phyloP scores from a whole-genome alignment of 2,113 vertebrate genomes.

The Haplochromis vanheusdeni region DNA sequence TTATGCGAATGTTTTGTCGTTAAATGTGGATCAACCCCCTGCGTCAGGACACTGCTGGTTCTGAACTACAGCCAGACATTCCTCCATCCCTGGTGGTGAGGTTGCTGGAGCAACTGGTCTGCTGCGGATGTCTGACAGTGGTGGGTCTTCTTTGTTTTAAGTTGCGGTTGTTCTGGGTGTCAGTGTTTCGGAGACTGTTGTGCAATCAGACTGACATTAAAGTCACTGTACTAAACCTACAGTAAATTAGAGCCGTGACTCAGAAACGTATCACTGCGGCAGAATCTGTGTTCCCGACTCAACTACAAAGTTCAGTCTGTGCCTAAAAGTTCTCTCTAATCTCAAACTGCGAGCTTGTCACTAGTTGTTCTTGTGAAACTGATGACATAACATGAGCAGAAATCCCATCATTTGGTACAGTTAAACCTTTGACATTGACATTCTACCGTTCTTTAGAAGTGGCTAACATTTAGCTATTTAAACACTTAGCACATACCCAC shows the following conservation, averaged over 20 bases:
- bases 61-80: constrained; percentile 54
- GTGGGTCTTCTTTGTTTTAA: background rate
- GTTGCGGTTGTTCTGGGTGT: background rate
- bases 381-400: background rate
- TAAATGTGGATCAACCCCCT: background rate
- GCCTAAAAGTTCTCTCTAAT: background rate
- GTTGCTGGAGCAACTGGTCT: constrained; percentile 21
- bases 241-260: background rate
- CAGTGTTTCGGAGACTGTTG: background rate
- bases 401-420: background rate
- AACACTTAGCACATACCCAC: background rate
- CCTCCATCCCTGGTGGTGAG: constrained; percentile 7
- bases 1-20: constrained; percentile 15
- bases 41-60: constrained; percentile 19
- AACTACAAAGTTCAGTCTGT: background rate
- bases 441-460: background rate
- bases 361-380: background rate
- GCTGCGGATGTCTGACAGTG: constrained; percentile 23
- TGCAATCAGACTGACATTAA: background rate
- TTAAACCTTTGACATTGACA: background rate
- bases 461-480: background rate
- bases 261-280: background rate
- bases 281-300: background rate
- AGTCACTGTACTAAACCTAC: background rate
- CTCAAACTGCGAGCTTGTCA: background rate